Base-by-base conservation (phyloP, 2,797 vertebrate genomes). In the Philypnodon macrostomus region DNA sequence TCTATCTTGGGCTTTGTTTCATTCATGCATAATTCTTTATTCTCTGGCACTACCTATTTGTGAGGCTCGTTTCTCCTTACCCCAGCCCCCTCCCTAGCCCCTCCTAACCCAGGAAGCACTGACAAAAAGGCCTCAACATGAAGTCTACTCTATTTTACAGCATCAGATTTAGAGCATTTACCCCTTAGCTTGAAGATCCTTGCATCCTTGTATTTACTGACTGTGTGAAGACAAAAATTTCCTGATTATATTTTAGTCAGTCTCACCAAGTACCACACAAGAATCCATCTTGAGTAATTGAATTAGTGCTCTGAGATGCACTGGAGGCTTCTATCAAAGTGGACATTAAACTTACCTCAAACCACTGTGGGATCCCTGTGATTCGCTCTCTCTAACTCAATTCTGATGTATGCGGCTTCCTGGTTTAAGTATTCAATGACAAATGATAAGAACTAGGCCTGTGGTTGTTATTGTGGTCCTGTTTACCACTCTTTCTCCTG, bases 331-430 rank as follows among this genome's bases (percentile, higher is more conserved):
- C 21, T 44, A 73, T 72, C 24, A 11, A 70, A 45, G 48, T 42
- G 27, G 49, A 40, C 45, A 33, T 56, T 35, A 51, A 38, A 52
- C 42, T 47, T 35, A 61, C 60, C 46, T 59, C 61, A 58, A 76
- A 58, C 62, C 47, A 5, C 50, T 35, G 38, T 34, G 57, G 49
- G 46, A 47, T 44, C 39, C 49, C 31, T 39, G 33, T 50, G 53
- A 61, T 47, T 14, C 44, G 36, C 52, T 32, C 5, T 17, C 39
- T 14, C 7, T 40, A 29, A 42, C 40, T 42, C 7, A 15, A 24
- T 42, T 3, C 13, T 3, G n/a, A n/a, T n/a, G n/a, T n/a, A 6
- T 11, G 15, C 16, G 27, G 11, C 31, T 63, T 37, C 50, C 36
- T 18, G 12, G 1, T 8, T 56, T 56, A 18, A 13, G 27, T 12